Evolutionary conservation across 2,113 vertebrate genomes (phyloP).

Genomic region (Emydocephalus ijimae): DNA sequence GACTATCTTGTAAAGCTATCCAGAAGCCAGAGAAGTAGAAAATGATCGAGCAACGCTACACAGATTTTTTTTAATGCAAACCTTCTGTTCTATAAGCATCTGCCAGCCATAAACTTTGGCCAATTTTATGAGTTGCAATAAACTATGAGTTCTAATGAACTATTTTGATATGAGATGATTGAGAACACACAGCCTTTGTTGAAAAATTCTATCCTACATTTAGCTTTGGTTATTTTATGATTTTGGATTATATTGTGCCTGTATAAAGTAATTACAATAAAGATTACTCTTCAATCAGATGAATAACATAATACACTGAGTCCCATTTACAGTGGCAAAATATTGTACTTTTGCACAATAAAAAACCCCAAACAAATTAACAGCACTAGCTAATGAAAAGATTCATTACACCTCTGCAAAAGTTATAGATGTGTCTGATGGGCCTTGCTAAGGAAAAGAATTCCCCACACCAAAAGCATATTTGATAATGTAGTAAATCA

Average conservation of each 20-base stretch:
- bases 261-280: not conserved
- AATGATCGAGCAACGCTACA: constrained; percentile 14
- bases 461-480: not conserved
- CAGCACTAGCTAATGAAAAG: constrained; percentile 15
- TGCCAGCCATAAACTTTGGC: constrained; percentile 55
- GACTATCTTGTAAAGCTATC: not conserved
- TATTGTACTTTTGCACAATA: not conserved
- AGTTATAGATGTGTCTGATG: constrained; percentile 1
- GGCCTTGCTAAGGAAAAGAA: not conserved
- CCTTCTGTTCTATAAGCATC: constrained; percentile 44
- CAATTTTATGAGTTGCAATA: constrained; percentile 49
- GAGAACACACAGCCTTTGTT: constrained; percentile 27
- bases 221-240: constrained; percentile 19
- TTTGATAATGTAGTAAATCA: not conserved
- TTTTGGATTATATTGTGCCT: constrained; percentile 26
- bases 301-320: not conserved
- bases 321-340: constrained; percentile 3
- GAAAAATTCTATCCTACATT: constrained; percentile 16
- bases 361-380: not conserved
- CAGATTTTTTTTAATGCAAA: constrained; percentile 22
- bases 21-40: constrained; percentile 15
- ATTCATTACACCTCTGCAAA: constrained; percentile 35
- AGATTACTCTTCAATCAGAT: not conserved
- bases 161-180: constrained; percentile 33
- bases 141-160: constrained; percentile 61